These are phyloP conservation scores for Lateolabrax maculatus DNA, from an alignment of 2,797 vertebrate species.

Conservation along the genomic window DNA sequence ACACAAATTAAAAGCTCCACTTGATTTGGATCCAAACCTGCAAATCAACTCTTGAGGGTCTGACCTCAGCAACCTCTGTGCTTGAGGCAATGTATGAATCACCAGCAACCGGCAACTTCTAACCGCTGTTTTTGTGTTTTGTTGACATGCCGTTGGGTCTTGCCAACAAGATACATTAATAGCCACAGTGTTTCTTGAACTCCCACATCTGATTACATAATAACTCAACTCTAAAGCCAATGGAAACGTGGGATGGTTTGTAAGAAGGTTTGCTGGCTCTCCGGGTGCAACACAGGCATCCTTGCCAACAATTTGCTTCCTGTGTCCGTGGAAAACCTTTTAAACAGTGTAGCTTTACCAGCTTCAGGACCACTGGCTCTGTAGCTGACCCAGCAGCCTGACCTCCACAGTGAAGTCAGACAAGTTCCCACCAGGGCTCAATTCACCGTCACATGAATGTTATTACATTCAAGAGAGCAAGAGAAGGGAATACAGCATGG, in stretches of 20 bases:
- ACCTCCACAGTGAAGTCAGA: neutral
- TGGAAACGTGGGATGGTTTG: slow-evolving; percentile 39
- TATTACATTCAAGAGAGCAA: neutral
- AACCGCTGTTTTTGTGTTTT: neutral
- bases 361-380: slow-evolving; percentile 15
- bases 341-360: neutral
- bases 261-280: slow-evolving; percentile 34
- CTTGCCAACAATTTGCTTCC: slow-evolving; percentile 4
- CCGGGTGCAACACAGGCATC: neutral
- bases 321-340: slow-evolving; percentile 13
- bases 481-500: neutral
- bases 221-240: slow-evolving; percentile 21
- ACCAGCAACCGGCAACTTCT: slow-evolving; percentile 9
- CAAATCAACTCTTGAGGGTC: neutral
- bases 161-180: slow-evolving; percentile 4
- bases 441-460: slow-evolving; percentile 17
- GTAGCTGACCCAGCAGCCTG: slow-evolving; percentile 12
- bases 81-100: neutral
- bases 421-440: neutral
- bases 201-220: slow-evolving; percentile 51
- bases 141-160: neutral
- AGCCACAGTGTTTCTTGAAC: slow-evolving; percentile 12
- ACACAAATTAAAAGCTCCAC: neutral
- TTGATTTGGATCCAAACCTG: neutral
- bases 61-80: neutral